Evolutionary conservation across 2,797 vertebrate species (phyloP).

Genomic region (Choloepus didactylus): DNA sequence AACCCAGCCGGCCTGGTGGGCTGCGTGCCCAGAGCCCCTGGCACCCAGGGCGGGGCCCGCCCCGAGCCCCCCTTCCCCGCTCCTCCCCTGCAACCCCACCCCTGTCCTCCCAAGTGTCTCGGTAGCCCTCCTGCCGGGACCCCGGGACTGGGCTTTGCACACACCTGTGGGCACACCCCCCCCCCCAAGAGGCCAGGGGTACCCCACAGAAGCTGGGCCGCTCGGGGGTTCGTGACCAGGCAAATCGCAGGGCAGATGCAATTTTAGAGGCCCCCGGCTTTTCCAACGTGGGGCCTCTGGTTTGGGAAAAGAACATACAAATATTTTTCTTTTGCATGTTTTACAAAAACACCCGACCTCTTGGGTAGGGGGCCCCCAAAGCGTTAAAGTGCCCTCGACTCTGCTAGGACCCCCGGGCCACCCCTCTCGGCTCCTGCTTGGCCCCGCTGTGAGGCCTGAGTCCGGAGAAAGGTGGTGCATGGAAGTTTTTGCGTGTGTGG

Average conservation of each 20-base stretch:
- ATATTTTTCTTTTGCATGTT: background rate
- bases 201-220: background rate
- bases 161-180: background rate
- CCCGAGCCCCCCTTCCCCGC: background rate
- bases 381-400: background rate
- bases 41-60: slow-evolving; percentile 50
- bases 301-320: background rate
- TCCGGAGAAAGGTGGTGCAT: slow-evolving; percentile 80
- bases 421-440: background rate
- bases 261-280: background rate
- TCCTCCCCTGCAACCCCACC: background rate
- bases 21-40: slow-evolving; percentile 57
- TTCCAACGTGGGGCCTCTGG: background rate
- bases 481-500: slow-evolving; percentile 76
- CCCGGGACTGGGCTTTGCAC: background rate
- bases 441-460: slow-evolving; percentile 51
- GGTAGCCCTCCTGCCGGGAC: background rate
- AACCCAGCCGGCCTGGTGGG: slow-evolving; percentile 37
- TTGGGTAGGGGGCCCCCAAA: background rate
- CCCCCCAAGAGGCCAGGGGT: background rate
- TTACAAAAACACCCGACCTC: background rate
- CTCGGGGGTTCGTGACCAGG: background rate
- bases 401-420: background rate
- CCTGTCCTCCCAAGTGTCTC: background rate
- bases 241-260: background rate